Conservation (phyloP, 2,888 invertebrate genomes). For the Clusia tigrina region DNA sequence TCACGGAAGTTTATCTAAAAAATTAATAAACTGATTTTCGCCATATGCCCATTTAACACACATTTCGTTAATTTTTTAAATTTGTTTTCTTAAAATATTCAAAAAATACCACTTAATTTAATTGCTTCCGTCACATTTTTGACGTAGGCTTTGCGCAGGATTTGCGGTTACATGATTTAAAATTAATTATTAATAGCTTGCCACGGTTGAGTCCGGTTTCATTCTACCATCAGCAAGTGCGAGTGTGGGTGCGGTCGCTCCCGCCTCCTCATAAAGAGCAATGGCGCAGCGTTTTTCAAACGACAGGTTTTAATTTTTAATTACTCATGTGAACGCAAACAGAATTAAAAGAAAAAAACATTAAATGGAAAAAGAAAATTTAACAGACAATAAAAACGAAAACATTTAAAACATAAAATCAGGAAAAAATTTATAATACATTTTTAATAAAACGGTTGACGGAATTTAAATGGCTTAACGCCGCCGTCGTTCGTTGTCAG, state of each 20-base stretch:
- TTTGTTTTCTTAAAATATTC: neutral
- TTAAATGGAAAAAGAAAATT: neutral
- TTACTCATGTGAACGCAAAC: neutral
- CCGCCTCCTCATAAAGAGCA: too few species aligned
- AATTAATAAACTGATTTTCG: too few species aligned
- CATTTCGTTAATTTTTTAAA: neutral
- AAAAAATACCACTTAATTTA: neutral
- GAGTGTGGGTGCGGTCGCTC: too few species aligned
- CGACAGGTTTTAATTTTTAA: conserved; percentile 3
- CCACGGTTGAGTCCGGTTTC: too few species aligned
- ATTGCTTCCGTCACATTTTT: conserved; percentile 1
- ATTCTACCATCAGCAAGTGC: too few species aligned
- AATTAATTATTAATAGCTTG: conserved; percentile 7
- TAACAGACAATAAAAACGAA: neutral
- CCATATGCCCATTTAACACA: too few species aligned
- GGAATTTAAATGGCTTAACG: too few species aligned
- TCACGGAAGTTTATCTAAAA: too few species aligned
- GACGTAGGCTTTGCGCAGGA: neutral
- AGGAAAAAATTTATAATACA: neutral
- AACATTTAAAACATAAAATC: too few species aligned
- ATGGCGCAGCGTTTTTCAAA: neutral
- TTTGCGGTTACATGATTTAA: neutral
- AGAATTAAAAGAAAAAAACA: neutral
- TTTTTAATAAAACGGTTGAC: neutral
- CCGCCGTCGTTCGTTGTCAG: too few species aligned